Percentiles rank a stretch among this genome's conserved stretches.
Conservation (phyloP, 2,888 invertebrate species). For the Oligia strigilis region DNA sequence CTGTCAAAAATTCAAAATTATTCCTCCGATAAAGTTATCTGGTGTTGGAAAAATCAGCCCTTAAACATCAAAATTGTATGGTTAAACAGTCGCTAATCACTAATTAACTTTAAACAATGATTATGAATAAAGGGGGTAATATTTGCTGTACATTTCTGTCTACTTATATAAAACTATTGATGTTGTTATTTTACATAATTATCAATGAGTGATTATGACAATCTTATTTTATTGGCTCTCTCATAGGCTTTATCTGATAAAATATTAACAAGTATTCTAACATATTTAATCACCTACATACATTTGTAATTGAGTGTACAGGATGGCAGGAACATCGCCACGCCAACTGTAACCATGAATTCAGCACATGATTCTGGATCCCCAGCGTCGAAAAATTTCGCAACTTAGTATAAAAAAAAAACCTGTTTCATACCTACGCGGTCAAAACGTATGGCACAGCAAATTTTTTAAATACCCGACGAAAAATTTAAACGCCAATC, state of each 20-base stretch:
- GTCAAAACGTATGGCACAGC: neutral
- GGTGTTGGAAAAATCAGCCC: too few species aligned
- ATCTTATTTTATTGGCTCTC: constrained; percentile 9
- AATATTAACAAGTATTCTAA: constrained; percentile 14
- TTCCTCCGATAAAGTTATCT: too few species aligned
- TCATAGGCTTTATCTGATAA: constrained; percentile 3
- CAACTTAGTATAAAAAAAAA: neutral
- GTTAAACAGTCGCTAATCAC: too few species aligned
- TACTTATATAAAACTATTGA: constrained; percentile 1
- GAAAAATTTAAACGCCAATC: neutral
- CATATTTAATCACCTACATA: neutral
- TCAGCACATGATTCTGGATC: neutral
- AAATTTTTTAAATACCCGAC: neutral
- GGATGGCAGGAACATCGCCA: neutral
- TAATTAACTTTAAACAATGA: too few species aligned
- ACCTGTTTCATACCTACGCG: neutral
- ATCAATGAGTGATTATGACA: neutral
- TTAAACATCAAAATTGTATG: neutral
- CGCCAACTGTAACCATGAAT: neutral
- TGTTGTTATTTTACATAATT: constrained; percentile 1
- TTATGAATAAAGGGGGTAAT: neutral
- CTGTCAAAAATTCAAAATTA: too few species aligned
- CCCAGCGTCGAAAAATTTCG: neutral
- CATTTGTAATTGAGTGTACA: neutral
- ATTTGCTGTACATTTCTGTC: constrained; percentile 12